A percentile compares a stretch with the other conserved stretches of the same genome.
These are phyloP conservation scores for Heliangelus exortis DNA, from an alignment of 2,797 vertebrate species.

Conservation along the genomic window DNA sequence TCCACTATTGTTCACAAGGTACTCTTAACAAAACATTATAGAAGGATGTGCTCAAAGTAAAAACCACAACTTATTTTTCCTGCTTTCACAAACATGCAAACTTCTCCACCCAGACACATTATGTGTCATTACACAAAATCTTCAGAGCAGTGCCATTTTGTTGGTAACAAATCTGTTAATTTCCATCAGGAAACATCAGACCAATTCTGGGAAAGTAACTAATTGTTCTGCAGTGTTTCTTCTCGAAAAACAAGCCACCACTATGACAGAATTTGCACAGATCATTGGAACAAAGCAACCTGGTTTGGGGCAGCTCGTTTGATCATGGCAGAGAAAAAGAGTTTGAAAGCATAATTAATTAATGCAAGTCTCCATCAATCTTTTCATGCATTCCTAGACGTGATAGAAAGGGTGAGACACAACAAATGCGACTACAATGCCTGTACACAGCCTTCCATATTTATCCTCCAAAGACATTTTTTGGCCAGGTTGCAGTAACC, in stretches of 20 bases:
- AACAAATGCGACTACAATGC: background rate
- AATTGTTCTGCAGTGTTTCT: background rate
- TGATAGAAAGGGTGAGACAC: background rate
- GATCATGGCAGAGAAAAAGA: background rate
- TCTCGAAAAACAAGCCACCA: background rate
- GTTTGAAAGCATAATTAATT: background rate
- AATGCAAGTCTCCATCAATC: background rate
- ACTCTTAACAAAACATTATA: background rate
- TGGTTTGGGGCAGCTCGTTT: background rate
- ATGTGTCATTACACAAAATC: background rate
- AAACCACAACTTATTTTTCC: background rate
- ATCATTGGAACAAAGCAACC: background rate
- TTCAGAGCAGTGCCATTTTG: background rate
- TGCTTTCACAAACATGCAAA: background rate
- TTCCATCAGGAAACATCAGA: background rate
- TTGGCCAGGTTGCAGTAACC: fast-evolving
- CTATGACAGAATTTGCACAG: background rate
- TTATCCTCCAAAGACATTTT: background rate
- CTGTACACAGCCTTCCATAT: background rate
- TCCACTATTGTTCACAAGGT: background rate
- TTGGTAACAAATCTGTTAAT: background rate
- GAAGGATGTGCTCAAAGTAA: background rate
- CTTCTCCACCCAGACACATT: background rate
- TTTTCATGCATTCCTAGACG: background rate
- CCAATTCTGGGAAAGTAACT: background rate